These are phyloP conservation scores for Colletes collaris DNA, from an alignment of 2,888 invertebrate species.

Conservation along the genomic window DNA sequence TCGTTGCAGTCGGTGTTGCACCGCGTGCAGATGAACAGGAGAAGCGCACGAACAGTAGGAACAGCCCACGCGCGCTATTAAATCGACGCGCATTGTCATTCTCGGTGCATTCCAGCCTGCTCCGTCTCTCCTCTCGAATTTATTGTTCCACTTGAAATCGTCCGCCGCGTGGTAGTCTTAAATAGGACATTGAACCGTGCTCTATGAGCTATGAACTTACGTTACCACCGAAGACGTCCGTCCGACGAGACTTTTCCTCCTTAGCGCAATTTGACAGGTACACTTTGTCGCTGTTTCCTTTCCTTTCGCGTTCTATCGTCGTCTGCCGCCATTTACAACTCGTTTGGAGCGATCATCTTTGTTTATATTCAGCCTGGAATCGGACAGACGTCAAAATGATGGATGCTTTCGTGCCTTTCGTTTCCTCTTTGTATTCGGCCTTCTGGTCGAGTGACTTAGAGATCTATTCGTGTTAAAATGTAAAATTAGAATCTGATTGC, in stretches of 20 bases:
- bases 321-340: too few species aligned
- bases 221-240: conserved; percentile 53
- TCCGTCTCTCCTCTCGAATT: conserved; percentile 57
- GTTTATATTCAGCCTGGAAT: too few species aligned
- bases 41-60: conserved; percentile 5
- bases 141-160: conserved; percentile 66
- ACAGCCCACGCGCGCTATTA: conserved; percentile 57
- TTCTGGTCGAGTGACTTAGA: too few species aligned
- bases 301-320: not conserved
- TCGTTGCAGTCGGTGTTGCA: conserved; percentile 3
- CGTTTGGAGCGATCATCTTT: too few species aligned
- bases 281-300: not conserved
- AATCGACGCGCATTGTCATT: conserved; percentile 65
- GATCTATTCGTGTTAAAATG: too few species aligned
- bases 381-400: too few species aligned
- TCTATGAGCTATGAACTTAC: conserved; percentile 71
- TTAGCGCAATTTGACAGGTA: conserved; percentile 8
- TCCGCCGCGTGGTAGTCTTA: conserved; percentile 54
- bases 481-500: too few species aligned
- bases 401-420: too few species aligned
- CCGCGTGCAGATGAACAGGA: not conserved
- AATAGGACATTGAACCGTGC: conserved; percentile 72
- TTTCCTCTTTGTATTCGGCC: too few species aligned
- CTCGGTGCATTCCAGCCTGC: conserved; percentile 55
- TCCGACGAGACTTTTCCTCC: conserved; percentile 3